These are phyloP conservation scores for Sebastes vulpes DNA, from an alignment of 2,797 vertebrate genomes.

Conservation along the genomic window DNA sequence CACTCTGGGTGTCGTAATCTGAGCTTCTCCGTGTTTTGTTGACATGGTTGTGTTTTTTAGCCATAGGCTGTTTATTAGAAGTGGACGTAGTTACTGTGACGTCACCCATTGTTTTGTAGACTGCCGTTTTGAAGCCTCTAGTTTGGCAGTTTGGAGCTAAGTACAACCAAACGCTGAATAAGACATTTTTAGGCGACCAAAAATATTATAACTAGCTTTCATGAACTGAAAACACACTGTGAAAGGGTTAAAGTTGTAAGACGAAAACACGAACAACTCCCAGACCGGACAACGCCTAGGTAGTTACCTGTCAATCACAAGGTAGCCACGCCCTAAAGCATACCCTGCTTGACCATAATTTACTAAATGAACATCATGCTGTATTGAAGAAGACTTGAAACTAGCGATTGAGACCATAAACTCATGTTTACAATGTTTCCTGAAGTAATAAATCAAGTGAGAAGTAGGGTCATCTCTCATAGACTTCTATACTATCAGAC, in stretches of 20 bases:
- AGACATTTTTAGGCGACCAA: background rate
- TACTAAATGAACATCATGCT: no score
- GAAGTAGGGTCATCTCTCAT: no score
- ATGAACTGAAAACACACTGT: background rate
- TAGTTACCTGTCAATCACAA: no score
- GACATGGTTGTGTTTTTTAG: background rate
- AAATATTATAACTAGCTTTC: background rate
- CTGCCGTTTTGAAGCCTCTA: background rate
- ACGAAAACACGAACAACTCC: background rate
- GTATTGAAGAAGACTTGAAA: no score
- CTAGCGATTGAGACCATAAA: no score
- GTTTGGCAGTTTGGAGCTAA: background rate
- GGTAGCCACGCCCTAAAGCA: no score
- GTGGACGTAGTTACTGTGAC: background rate
- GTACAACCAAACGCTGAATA: background rate
- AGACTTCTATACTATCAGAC: no score
- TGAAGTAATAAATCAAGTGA: no score
- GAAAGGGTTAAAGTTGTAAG: background rate
- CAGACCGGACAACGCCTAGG: no score
- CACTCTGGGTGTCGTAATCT: background rate
- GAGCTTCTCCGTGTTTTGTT: background rate
- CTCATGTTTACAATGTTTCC: no score
- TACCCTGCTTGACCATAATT: no score
- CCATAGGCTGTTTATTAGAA: background rate
- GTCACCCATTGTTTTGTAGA: background rate